Conservation (phyloP, 2,888 invertebrate genomes). For the Agrotis segetum region DNA sequence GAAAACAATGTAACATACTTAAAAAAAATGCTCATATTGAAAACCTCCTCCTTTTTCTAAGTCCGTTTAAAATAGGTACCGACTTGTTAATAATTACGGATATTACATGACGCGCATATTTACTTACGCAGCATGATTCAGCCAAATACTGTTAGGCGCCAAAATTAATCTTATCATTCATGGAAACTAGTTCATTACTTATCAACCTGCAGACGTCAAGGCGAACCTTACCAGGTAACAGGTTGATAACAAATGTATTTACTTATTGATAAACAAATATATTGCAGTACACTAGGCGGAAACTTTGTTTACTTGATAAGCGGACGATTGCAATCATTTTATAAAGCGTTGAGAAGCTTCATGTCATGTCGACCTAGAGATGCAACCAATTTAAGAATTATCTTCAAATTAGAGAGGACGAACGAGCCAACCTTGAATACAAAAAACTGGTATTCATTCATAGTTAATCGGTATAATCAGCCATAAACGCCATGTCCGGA, state of each 20-base stretch:
- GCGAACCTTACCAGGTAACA: slow-evolving; percentile 74
- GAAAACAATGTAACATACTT: too few relatives aligned
- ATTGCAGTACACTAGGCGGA: slow-evolving; percentile 68
- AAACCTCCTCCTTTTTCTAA: too few relatives aligned
- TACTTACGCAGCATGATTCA: slow-evolving; percentile 57
- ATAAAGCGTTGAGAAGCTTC: slow-evolving; percentile 21
- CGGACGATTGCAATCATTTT: slow-evolving; percentile 40
- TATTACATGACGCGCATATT: slow-evolving; percentile 17
- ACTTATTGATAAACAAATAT: slow-evolving; percentile 73
- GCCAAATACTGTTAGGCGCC: slow-evolving; percentile 74
- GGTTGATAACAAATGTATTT: slow-evolving; percentile 72
- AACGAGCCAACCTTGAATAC: slow-evolving; percentile 48
- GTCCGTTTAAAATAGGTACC: neutral
- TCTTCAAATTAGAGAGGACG: slow-evolving; percentile 52
- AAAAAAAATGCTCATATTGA: too few relatives aligned
- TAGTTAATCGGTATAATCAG: slow-evolving; percentile 37
- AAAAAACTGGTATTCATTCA: slow-evolving; percentile 59
- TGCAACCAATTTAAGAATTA: slow-evolving; percentile 55
- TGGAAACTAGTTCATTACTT: slow-evolving; percentile 81
- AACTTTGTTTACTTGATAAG: slow-evolving; percentile 74
- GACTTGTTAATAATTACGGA: slow-evolving; percentile 9
- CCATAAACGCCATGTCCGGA: slow-evolving; percentile 37
- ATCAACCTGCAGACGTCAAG: slow-evolving; percentile 72
- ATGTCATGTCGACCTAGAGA: slow-evolving; percentile 38
- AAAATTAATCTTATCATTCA: slow-evolving; percentile 80